Conservation (phyloP, 2,113 vertebrate species). For the Maccullochella peelii region DNA sequence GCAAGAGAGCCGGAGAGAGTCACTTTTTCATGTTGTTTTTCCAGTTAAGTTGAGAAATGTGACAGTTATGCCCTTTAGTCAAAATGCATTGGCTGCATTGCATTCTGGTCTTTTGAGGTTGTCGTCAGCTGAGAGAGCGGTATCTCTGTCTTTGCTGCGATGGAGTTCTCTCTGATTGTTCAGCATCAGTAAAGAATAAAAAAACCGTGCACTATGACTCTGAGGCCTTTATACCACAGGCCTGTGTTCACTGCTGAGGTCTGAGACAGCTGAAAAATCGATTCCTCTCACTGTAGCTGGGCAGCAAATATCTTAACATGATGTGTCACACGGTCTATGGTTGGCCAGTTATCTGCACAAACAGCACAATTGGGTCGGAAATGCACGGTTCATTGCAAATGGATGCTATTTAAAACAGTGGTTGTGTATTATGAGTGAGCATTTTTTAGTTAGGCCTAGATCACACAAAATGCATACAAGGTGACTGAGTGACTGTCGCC, state of each 20-base stretch:
- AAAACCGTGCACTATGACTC: background rate
- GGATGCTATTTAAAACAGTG: background rate
- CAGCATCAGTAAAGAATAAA: background rate
- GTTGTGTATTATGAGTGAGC: background rate
- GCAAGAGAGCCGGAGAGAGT: background rate
- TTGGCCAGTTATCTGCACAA: background rate
- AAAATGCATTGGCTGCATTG: background rate
- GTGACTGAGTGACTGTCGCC: background rate
- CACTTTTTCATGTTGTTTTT: background rate
- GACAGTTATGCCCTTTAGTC: background rate
- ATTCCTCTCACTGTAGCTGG: slow-evolving; percentile 7
- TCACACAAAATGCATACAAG: background rate
- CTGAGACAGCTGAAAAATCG: background rate
- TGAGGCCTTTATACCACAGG: background rate
- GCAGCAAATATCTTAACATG: slow-evolving; percentile 25
- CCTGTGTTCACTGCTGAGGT: slow-evolving; percentile 9
- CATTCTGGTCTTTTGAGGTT: background rate
- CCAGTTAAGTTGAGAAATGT: background rate
- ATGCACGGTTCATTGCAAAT: background rate
- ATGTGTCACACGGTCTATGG: background rate
- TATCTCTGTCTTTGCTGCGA: background rate
- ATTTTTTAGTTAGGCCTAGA: background rate
- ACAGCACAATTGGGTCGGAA: background rate
- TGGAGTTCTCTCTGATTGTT: background rate
- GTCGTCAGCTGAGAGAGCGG: background rate